phyloP scores from a whole-genome alignment of 2,797 vertebrate genomes.

The Galaxias olidus region DNA sequence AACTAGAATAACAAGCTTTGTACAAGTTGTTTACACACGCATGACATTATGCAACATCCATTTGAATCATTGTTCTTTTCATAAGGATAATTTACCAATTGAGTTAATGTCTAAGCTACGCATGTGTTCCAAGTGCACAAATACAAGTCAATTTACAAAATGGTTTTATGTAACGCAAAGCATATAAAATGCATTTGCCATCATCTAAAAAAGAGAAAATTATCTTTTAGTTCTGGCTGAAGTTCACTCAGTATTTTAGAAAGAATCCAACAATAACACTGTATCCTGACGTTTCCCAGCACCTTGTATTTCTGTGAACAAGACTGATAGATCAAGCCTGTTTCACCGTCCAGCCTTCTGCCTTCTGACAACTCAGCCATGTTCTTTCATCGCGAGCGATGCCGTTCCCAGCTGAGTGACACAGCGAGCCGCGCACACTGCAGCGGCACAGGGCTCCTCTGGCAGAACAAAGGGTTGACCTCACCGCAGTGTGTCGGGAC shows the following conservation, averaged over 20 bases:
- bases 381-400: slow-evolving; percentile 66
- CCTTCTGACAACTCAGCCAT: slow-evolving; percentile 61
- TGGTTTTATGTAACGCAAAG: slow-evolving; percentile 43
- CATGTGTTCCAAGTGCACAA: slow-evolving; percentile 20
- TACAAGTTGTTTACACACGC: slow-evolving; percentile 64
- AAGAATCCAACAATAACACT: slow-evolving; percentile 48
- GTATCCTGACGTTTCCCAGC: slow-evolving; percentile 33
- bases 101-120: slow-evolving; percentile 15
- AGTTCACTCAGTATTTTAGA: slow-evolving; percentile 12
- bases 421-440: slow-evolving; percentile 40
- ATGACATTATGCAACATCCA: slow-evolving; percentile 54
- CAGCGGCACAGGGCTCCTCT: slow-evolving; percentile 20
- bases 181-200: slow-evolving; percentile 54
- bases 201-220: slow-evolving; percentile 51
- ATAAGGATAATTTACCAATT: slow-evolving; percentile 27
- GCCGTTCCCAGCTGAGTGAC: slow-evolving; percentile 60
- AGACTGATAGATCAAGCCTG: slow-evolving; percentile 38
- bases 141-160: slow-evolving; percentile 11
- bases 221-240: slow-evolving; percentile 19
- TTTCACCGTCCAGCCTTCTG: slow-evolving; percentile 62
- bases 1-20: slow-evolving; percentile 56
- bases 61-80: slow-evolving; percentile 20
- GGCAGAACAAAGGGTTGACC: slow-evolving; percentile 2
- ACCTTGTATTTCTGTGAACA: slow-evolving; percentile 29
- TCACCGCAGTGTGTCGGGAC: slow-evolving; percentile 9